Evolutionary conservation across 2,113 vertebrate genomes (phyloP), one percentile per base, ranked within the genome.

Genomic region (Brienomyrus longianalis): DNA sequence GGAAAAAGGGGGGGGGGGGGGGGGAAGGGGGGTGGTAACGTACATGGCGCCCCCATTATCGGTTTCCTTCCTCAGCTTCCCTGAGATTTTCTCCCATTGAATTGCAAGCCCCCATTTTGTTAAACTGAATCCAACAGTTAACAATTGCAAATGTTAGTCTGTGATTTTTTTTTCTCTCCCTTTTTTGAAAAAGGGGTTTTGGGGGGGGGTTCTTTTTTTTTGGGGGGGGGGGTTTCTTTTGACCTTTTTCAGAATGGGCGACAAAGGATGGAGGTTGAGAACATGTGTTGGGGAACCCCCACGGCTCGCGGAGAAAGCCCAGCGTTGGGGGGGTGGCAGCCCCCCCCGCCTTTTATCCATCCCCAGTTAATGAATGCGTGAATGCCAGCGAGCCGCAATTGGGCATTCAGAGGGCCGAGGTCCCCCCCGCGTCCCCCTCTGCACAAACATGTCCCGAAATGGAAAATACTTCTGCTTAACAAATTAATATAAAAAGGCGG

Each of bases 401-500:
- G 96, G 96, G 97, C 97, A 98, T 98, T 99, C 97, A 98, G 39
- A 95, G 94, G 96, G 95, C 96, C 96, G 97, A 97, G 98, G 96
- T 95, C 95, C 96, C 96, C 93, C 96, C 96, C 96, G 39, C 13
- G 98, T 97, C 96, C 96, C 94, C 94, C 95, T 96, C 95, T 96
- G 96, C 97, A 98, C 97, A 97, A 97, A 97, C 94, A 97, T 97
- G 97, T 97, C 97, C 97, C 97, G 96, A 97, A 97, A 97, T 95
- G 94, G 96, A 96, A 98, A 98, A 98, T 98, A 97, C 97, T 98
- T 98, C 98, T 98, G 97, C 97, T 97, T 98, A 98, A 98, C 98
- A 98, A 98, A 98, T 95, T 96, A 94, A 96, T 96, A 94, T 94
- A 92, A 95, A 96, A 92, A 92, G 91, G 93, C 93, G 93, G 92